Evolutionary conservation across 2,113 vertebrate species (phyloP).

Genomic region (Cephalopholis sonnerati): DNA sequence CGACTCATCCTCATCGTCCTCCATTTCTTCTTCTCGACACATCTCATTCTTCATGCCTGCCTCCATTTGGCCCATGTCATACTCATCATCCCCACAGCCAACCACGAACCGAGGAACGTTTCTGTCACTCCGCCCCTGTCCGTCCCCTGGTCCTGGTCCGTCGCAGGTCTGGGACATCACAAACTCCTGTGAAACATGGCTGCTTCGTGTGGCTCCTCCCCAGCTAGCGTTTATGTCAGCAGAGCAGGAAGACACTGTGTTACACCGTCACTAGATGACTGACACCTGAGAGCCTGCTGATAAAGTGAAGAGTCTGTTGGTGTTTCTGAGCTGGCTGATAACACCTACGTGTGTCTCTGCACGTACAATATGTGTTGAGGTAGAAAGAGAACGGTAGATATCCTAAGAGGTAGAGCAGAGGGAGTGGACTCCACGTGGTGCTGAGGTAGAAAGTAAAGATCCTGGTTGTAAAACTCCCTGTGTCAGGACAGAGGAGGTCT

Average conservation of each 20-base stretch:
- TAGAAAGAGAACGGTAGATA: conserved; percentile 12
- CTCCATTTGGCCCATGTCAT: conserved; percentile 79
- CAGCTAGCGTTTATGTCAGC: background rate
- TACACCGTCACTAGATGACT: background rate
- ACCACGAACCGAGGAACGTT: conserved; percentile 87
- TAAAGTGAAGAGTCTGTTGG: conserved; percentile 5
- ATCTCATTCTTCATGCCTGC: conserved; percentile 88
- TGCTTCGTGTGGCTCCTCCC: conserved; percentile 10
- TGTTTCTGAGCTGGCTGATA: conserved; percentile 26
- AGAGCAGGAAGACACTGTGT: conserved; percentile 14
- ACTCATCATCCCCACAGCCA: conserved; percentile 87
- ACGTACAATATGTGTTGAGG: conserved; percentile 28
- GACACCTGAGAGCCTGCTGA: conserved; percentile 21
- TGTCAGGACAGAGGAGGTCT: conserved; percentile 48
- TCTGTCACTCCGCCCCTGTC: conserved; percentile 64
- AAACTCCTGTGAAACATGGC: conserved; percentile 60
- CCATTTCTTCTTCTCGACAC: conserved; percentile 79
- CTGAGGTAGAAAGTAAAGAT: conserved; percentile 49
- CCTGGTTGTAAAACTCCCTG: conserved; percentile 9
- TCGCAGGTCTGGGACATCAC: conserved; percentile 87
- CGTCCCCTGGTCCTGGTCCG: conserved; percentile 67
- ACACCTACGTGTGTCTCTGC: background rate
- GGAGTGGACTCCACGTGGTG: background rate
- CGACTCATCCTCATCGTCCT: conserved; percentile 66
- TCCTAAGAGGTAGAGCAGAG: conserved; percentile 30